phyloP scores from a whole-genome alignment of 2,888 invertebrate genomes.

The Sinopyrophorus schimmeli region DNA sequence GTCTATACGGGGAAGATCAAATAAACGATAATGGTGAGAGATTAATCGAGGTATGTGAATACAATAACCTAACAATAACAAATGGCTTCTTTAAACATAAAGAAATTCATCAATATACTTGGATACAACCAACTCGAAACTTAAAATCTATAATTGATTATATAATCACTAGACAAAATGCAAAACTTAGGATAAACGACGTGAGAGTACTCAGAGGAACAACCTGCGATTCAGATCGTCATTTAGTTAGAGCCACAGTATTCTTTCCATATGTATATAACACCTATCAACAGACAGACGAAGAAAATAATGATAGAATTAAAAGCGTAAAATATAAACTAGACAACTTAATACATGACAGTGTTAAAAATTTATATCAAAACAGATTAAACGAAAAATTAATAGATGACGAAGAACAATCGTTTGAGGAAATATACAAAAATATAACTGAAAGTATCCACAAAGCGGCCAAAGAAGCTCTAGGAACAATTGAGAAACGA shows the following conservation, averaged over 20 bases:
- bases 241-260: constrained; percentile 6
- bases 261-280: constrained; percentile 1
- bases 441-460: constrained; percentile 4
- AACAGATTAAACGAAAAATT: constrained; percentile 4
- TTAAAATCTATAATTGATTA: constrained; percentile 6
- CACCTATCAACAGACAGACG: constrained; percentile 6
- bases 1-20: constrained; percentile 5
- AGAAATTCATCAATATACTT: constrained; percentile 5
- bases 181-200: not conserved
- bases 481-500: constrained; percentile 1
- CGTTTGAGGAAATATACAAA: constrained; percentile 7
- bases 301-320: constrained; percentile 2
- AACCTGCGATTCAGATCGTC: not conserved
- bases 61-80: constrained; percentile 6
- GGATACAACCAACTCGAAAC: constrained; percentile 2
- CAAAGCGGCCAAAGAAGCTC: constrained; percentile 1
- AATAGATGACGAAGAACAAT: constrained; percentile 1
- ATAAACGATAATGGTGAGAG: constrained; percentile 2
- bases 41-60: not conserved
- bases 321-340: constrained; percentile 5
- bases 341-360: constrained; percentile 5
- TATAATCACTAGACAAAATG: not conserved
- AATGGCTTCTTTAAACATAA: no score
- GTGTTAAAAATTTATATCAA: constrained; percentile 4
- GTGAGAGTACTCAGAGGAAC: constrained; percentile 2